phyloP scores from a whole-genome alignment of 2,888 invertebrate genomes.

The Prosopocoilus inquinatus region DNA sequence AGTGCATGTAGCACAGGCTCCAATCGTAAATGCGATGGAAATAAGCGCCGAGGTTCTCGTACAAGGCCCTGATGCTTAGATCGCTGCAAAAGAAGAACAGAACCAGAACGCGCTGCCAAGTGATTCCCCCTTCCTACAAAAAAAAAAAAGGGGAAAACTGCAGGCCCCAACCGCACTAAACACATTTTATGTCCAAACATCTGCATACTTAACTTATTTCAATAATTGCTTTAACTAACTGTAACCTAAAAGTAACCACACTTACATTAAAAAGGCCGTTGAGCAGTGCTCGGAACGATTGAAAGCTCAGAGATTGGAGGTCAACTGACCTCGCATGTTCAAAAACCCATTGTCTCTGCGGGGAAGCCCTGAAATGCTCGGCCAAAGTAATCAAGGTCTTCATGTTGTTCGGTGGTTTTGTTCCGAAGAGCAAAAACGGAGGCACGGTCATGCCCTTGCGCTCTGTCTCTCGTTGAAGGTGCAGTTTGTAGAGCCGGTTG shows the following conservation, averaged over 20 bases:
- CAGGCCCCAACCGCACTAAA: not conserved
- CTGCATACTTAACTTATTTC: too few species aligned
- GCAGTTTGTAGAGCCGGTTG: constrained; percentile 8
- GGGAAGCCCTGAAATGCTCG: constrained; percentile 52
- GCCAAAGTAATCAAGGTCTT: constrained; percentile 7
- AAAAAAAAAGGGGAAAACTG: constrained; percentile 11
- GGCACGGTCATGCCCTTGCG: constrained; percentile 2
- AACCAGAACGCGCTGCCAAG: constrained; percentile 57
- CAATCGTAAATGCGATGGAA: constrained; percentile 59
- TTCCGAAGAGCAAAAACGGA: not conserved
- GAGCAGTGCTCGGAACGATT: constrained; percentile 59
- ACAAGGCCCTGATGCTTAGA: constrained; percentile 52
- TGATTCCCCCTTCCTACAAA: constrained; percentile 55
- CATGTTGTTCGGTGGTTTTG: constrained; percentile 1
- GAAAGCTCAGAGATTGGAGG: constrained; percentile 54
- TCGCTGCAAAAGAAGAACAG: constrained; percentile 60
- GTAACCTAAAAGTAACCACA: too few species aligned
- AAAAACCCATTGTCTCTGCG: constrained; percentile 54
- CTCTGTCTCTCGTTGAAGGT: constrained; percentile 4
- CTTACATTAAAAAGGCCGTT: constrained; percentile 58
- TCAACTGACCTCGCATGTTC: constrained; percentile 55
- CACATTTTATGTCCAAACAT: constrained; percentile 1
- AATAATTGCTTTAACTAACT: not conserved
- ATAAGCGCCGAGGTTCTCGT: constrained; percentile 49
- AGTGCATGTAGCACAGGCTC: constrained; percentile 57